phyloP scores from a whole-genome alignment of 2,113 vertebrate genomes.

The Ellobius talpinus region DNA sequence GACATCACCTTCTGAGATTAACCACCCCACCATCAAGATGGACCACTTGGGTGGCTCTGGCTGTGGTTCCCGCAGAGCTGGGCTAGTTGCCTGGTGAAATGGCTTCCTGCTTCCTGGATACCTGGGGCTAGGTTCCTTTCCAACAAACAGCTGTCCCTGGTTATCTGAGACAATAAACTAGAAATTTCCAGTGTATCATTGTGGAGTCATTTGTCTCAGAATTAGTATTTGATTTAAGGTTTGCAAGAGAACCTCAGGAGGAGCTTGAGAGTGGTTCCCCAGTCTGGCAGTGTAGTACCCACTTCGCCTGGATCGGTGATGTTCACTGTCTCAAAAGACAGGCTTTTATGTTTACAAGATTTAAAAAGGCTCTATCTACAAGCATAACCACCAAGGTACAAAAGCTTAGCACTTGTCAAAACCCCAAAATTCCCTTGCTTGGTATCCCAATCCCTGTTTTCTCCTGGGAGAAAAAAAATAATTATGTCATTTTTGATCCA shows the following conservation, averaged over 20 bases:
- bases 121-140: neutral
- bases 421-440: neutral
- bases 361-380: neutral
- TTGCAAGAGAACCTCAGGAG: neutral
- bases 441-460: neutral
- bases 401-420: neutral
- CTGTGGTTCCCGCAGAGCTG: accelerated
- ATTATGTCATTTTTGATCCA: neutral
- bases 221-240: neutral
- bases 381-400: neutral
- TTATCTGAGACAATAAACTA: neutral
- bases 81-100: no score
- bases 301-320: neutral
- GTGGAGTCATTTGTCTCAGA: neutral
- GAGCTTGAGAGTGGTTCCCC: neutral
- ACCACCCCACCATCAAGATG: no score
- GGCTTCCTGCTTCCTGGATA: neutral
- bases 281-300: neutral
- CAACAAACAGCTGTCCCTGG: neutral
- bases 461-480: neutral
- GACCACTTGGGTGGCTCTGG: neutral
- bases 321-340: neutral
- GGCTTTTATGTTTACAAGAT: neutral
- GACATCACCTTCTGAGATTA: neutral
- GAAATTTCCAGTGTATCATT: neutral